Evolutionary conservation across 64 coral and sea anemone species (phyloP).

Genomic region (Astreopora myriophthalma): DNA sequence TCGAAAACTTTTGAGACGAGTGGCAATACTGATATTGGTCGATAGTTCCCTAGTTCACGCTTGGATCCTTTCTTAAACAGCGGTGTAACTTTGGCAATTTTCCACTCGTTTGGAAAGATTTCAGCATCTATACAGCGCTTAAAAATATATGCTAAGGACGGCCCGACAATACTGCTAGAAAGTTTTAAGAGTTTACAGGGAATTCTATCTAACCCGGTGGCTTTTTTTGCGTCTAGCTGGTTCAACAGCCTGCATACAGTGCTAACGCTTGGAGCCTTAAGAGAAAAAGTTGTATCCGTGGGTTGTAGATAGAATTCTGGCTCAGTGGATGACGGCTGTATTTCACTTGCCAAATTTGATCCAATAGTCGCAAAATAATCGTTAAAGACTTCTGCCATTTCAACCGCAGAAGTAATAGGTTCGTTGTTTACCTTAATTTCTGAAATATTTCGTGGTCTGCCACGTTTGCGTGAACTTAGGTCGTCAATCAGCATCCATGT

Average conservation of each 20-base stretch:
- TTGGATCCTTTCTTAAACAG: conserved; percentile 39
- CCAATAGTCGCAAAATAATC: conserved; percentile 11
- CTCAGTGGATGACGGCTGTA: not conserved
- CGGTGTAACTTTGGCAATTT: conserved; percentile 40
- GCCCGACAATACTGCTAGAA: conserved; percentile 25
- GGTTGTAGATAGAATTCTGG: conserved; percentile 35
- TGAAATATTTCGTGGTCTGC: not conserved
- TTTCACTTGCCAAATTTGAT: not conserved
- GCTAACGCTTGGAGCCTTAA: conserved; percentile 19
- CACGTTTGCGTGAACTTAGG: conserved; percentile 14
- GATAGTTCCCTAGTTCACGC: conserved; percentile 43
- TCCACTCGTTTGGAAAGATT: conserved; percentile 70
- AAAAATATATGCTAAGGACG: conserved; percentile 46
- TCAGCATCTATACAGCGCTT: conserved; percentile 12
- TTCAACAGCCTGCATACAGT: conserved; percentile 11
- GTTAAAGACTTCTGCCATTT: conserved; percentile 6
- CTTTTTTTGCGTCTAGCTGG: conserved; percentile 46
- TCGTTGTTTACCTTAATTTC: conserved; percentile 47
- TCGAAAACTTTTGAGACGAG: conserved; percentile 68
- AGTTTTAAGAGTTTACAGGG: conserved; percentile 54
- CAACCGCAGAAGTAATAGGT: not conserved
- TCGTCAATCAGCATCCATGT: conserved; percentile 59
- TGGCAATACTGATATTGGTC: conserved; percentile 58
- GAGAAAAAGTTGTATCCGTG: not conserved
- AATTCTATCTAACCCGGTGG: conserved; percentile 42